phyloP scores from a whole-genome alignment of 2,888 invertebrate genomes.

The Tenthredo notha region DNA sequence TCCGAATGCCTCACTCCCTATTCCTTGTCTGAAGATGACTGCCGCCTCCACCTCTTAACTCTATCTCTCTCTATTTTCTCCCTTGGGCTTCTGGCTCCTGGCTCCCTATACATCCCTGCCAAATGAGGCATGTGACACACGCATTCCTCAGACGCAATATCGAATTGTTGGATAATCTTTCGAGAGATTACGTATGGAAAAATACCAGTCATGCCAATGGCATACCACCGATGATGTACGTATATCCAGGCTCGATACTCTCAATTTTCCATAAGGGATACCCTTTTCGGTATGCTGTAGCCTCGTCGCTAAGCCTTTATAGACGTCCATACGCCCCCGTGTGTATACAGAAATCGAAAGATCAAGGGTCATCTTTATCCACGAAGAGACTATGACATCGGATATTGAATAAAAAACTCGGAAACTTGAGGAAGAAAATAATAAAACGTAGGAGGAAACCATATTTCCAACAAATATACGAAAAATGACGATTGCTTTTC shows the following conservation, averaged over 20 bases:
- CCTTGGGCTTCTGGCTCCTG: constrained; percentile 30
- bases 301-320: background rate
- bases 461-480: background rate
- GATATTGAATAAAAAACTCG: background rate
- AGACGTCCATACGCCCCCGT: background rate
- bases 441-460: background rate
- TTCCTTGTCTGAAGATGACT: constrained; percentile 49
- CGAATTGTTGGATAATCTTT: constrained; percentile 49
- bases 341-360: background rate
- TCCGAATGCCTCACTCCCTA: constrained; percentile 17
- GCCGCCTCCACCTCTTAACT: constrained; percentile 39
- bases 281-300: background rate
- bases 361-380: background rate
- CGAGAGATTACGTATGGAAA: constrained; percentile 46
- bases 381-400: background rate
- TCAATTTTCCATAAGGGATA: background rate
- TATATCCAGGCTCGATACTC: constrained; percentile 5
- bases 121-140: constrained; percentile 51
- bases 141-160: constrained; percentile 49
- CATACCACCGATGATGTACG: constrained; percentile 12
- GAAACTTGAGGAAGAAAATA: background rate
- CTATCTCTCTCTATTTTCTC: background rate
- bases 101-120: constrained; percentile 27
- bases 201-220: constrained; percentile 23
- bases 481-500: background rate